Conservation (phyloP, 2,113 vertebrate species). For the Amphilophus citrinellus region DNA sequence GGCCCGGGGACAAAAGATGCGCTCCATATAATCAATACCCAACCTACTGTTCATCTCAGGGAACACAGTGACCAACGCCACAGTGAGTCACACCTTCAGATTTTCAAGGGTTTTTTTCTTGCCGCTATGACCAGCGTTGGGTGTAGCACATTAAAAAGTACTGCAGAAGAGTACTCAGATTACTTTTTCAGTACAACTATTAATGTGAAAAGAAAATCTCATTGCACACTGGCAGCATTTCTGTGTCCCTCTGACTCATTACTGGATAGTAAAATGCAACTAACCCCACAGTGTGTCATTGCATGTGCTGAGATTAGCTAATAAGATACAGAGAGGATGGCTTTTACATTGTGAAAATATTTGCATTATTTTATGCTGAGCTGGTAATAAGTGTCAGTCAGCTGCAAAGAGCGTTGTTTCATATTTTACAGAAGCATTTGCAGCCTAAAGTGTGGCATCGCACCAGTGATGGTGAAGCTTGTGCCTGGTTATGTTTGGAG, state of each 20-base stretch:
- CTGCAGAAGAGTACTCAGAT: not conserved
- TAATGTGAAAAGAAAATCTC: not conserved
- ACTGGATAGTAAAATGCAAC: not conserved
- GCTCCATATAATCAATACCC: constrained; percentile 42
- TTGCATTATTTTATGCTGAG: not conserved
- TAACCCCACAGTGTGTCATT: not conserved
- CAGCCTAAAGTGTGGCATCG: not conserved
- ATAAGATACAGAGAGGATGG: not conserved
- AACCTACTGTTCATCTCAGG: constrained; percentile 47
- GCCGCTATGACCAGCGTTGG: not conserved
- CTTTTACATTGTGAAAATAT: not conserved
- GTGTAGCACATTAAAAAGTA: not conserved
- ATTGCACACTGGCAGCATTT: not conserved
- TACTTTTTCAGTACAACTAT: not conserved
- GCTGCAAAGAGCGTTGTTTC: not conserved
- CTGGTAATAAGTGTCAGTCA: not conserved
- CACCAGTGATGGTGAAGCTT: not conserved
- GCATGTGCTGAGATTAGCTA: not conserved
- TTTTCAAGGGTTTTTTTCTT: not conserved
- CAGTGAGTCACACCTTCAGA: not conserved
- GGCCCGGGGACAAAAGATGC: constrained; percentile 26
- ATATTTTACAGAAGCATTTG: not conserved
- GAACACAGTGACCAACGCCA: not conserved
- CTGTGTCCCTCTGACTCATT: not conserved
- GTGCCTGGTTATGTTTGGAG: not conserved